phyloP scores from a whole-genome alignment of 2,113 vertebrate genomes.

The Promerops cafer region DNA sequence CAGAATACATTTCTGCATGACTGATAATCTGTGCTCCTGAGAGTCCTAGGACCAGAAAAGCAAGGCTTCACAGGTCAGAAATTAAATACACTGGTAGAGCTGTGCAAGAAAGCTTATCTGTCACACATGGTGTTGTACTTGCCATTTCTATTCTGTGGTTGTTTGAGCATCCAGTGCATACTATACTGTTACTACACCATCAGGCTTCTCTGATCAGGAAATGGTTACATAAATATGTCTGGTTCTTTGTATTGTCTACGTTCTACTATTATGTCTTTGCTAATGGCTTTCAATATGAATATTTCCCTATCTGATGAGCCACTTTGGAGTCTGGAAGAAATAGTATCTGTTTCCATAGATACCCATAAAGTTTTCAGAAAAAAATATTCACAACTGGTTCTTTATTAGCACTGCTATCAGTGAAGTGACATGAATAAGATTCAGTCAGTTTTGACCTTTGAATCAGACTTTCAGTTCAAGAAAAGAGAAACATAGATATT shows the following conservation, averaged over 20 bases:
- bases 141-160: neutral
- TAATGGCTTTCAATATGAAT: neutral
- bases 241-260: neutral
- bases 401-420: neutral
- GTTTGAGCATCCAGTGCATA: neutral
- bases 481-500: neutral
- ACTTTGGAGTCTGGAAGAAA: neutral
- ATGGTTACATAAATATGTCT: accelerated
- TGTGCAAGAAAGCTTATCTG: neutral
- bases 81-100: neutral
- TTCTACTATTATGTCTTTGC: neutral
- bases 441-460: neutral
- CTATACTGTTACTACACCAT: neutral
- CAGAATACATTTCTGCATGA: neutral
- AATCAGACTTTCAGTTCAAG: neutral
- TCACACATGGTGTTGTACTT: neutral
- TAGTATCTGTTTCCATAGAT: neutral
- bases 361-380: neutral
- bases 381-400: neutral
- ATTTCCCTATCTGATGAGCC: neutral
- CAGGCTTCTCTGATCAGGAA: neutral
- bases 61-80: neutral
- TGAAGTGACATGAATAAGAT: neutral
- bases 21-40: neutral
- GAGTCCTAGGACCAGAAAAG: neutral